Evolutionary conservation across 2,888 invertebrate species (phyloP).

Genomic region (Tenthredo scrophulariae): DNA sequence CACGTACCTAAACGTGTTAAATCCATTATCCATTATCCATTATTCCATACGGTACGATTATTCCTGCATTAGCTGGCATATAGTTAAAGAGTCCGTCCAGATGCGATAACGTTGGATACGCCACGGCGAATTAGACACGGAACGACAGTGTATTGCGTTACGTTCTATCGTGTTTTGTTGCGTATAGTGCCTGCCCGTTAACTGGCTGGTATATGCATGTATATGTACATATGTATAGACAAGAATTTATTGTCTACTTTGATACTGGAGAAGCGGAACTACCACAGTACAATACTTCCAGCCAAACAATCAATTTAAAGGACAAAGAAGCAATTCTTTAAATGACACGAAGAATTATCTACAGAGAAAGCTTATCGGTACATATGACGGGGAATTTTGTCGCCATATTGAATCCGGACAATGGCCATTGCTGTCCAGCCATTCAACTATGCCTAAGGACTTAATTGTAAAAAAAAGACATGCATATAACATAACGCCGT

Average conservation of each 20-base stretch:
- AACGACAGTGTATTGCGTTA: constrained; percentile 51
- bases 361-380: constrained; percentile 38
- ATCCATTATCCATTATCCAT: constrained; percentile 53
- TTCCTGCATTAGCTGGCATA: constrained; percentile 45
- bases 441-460: constrained; percentile 32
- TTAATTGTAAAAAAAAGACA: constrained; percentile 21
- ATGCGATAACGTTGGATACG: constrained; percentile 53
- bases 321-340: constrained; percentile 33
- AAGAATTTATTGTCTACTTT: constrained; percentile 47
- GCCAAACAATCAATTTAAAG: constrained; percentile 45
- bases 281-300: constrained; percentile 19
- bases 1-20: constrained; percentile 49
- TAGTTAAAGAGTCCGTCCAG: constrained; percentile 48
- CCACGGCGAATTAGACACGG: constrained; percentile 54
- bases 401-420: constrained; percentile 48
- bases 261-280: constrained; percentile 28
- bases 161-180: constrained; percentile 31
- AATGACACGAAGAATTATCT: constrained; percentile 33
- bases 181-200: background rate
- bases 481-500: background rate
- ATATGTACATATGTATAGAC: background rate
- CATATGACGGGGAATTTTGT: constrained; percentile 33
- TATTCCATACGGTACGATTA: constrained; percentile 52
- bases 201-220: background rate
- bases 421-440: constrained; percentile 23